phyloP scores from a whole-genome alignment of 2,888 invertebrate species.

The Adelphocoris suturalis region DNA sequence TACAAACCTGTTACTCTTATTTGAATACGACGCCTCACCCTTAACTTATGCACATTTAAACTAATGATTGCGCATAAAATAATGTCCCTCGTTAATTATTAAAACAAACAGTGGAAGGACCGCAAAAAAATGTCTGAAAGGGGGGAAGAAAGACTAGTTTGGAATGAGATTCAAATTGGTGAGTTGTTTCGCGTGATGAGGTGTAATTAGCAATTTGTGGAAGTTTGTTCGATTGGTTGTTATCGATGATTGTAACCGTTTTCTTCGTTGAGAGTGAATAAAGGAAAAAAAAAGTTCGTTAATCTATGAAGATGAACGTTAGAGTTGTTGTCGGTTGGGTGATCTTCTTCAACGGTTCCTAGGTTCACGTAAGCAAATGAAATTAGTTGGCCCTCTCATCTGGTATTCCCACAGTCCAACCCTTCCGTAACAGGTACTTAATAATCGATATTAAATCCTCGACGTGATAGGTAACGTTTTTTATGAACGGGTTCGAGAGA shows the following conservation, averaged over 20 bases:
- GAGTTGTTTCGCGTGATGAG: neutral
- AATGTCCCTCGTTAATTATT: constrained; percentile 46
- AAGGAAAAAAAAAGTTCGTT: constrained; percentile 49
- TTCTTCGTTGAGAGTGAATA: constrained; percentile 29
- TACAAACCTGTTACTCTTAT: constrained; percentile 34
- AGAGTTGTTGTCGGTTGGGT: constrained; percentile 58
- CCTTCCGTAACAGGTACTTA: constrained; percentile 74
- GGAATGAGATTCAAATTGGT: neutral
- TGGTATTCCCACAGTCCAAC: constrained; percentile 73
- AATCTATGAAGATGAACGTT: constrained; percentile 62
- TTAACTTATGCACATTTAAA: constrained; percentile 29
- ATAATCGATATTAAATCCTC: constrained; percentile 75
- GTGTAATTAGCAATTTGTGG: neutral
- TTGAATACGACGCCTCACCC: constrained; percentile 17
- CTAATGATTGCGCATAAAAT: constrained; percentile 53
- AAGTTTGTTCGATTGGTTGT: neutral
- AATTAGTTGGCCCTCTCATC: constrained; percentile 53
- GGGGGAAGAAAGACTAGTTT: constrained; percentile 15
- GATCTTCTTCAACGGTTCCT: constrained; percentile 68
- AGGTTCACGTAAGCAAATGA: constrained; percentile 60
- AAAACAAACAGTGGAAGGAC: constrained; percentile 40
- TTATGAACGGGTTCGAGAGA: constrained; percentile 68
- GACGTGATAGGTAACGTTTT: constrained; percentile 74
- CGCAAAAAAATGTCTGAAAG: neutral
- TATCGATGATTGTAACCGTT: constrained; percentile 11